Evolutionary conservation across 2,888 invertebrate genomes (phyloP).

Genomic region (Cheilosia vulpina): DNA sequence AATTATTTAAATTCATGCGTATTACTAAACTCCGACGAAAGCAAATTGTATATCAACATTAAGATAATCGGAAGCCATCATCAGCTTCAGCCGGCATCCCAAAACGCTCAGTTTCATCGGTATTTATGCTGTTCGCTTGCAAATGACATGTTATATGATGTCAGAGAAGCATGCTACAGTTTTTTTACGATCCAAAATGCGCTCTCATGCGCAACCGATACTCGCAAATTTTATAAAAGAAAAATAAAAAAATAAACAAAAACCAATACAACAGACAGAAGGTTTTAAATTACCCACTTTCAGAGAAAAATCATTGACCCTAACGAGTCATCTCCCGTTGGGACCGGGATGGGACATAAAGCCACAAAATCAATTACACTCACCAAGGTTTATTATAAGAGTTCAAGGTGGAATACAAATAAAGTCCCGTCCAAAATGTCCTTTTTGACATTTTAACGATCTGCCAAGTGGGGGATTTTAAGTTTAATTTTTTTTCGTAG

Average conservation of each 20-base stretch:
- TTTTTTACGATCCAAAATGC: background rate
- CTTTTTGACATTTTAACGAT: conserved; percentile 37
- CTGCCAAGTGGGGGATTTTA: background rate
- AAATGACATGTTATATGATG: conserved; percentile 17
- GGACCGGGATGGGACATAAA: background rate
- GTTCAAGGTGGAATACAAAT: conserved; percentile 25
- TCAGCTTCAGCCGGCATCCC: conserved; percentile 1
- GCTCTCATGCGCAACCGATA: conserved; percentile 18
- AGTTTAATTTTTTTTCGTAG: background rate
- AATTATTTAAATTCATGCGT: conserved; percentile 35
- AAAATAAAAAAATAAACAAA: background rate
- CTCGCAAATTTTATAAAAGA: background rate
- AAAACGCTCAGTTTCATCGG: conserved; percentile 1
- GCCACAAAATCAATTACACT: conserved; percentile 3
- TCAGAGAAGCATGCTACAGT: conserved; percentile 1
- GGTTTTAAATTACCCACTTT: conserved; percentile 1
- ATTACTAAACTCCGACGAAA: conserved; percentile 16
- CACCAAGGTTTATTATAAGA: conserved; percentile 16
- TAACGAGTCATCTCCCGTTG: background rate
- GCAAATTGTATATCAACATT: conserved; percentile 12
- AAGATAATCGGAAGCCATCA: background rate
- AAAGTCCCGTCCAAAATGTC: background rate
- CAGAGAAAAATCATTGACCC: conserved; percentile 19
- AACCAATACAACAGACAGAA: conserved; percentile 1
- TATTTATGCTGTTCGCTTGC: background rate